Evolutionary conservation across 2,888 invertebrate genomes (phyloP).

Genomic region (Sinhomidia bicolor): DNA sequence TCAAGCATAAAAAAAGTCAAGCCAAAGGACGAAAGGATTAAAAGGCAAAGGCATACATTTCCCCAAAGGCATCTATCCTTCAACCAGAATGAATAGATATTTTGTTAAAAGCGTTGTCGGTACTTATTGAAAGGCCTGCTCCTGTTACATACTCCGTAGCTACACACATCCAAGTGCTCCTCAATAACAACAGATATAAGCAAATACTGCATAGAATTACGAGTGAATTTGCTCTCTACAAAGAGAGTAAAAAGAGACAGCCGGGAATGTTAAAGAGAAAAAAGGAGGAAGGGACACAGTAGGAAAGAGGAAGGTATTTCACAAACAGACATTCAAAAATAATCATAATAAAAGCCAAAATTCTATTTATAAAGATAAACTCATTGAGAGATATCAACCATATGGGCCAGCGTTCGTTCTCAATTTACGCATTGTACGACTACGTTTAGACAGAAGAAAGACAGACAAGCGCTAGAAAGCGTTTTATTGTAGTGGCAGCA

Average conservation of each 20-base stretch:
- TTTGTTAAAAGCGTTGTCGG: conserved; percentile 33
- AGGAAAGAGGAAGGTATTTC: conserved; percentile 18
- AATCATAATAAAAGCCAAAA: conserved; percentile 21
- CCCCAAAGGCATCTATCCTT: conserved; percentile 6
- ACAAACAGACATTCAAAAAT: conserved; percentile 1
- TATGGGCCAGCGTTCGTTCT: conserved; percentile 47
- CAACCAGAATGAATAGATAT: background rate
- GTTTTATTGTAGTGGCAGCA: too few relatives aligned
- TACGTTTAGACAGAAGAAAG: background rate
- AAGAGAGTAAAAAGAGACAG: background rate
- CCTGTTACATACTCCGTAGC: background rate
- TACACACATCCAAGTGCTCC: background rate
- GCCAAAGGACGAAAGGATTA: conserved; percentile 44
- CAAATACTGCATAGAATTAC: too few relatives aligned
- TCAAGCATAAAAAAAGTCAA: conserved; percentile 50
- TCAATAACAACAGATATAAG: background rate
- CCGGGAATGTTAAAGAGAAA: conserved; percentile 1
- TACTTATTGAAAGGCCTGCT: conserved; percentile 28
- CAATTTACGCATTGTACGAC: background rate
- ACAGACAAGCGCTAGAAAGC: too few relatives aligned
- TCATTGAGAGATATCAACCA: conserved; percentile 60
- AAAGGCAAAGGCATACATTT: background rate
- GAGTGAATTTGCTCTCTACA: background rate
- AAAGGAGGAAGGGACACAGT: conserved; percentile 1
- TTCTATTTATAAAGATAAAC: conserved; percentile 43